Evolutionary conservation across 2,888 invertebrate genomes (phyloP).

Genomic region (Amphiduros pacificus): DNA sequence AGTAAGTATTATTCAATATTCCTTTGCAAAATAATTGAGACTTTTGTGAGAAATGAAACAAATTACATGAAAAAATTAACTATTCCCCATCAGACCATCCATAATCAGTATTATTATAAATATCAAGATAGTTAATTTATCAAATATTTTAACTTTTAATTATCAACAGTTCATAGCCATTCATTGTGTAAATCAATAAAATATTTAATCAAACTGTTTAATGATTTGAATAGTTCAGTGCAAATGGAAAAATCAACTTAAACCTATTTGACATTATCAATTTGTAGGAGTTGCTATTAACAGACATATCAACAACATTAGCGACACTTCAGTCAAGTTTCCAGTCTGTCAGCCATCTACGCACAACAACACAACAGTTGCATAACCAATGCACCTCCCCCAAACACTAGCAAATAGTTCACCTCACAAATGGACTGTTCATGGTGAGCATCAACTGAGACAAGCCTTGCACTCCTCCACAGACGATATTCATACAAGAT

Average conservation of each 20-base stretch:
- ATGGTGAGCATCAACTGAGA: too few species aligned
- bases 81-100: neutral
- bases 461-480: too few species aligned
- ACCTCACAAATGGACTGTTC: too few species aligned
- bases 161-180: neutral
- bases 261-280: neutral
- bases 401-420: too few species aligned
- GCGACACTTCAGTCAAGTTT: conserved; percentile 40
- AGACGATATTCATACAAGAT: too few species aligned
- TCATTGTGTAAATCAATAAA: neutral
- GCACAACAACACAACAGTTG: conserved; percentile 21
- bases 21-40: neutral
- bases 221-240: neutral
- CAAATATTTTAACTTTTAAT: neutral
- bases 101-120: neutral
- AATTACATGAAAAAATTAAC: neutral
- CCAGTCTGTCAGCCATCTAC: conserved; percentile 39
- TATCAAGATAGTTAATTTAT: neutral
- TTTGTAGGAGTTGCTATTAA: conserved; percentile 38
- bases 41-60: neutral
- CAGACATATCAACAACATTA: conserved; percentile 37
- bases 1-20: conserved; percentile 31
- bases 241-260: neutral
- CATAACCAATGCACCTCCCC: too few species aligned
- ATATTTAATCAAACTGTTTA: neutral